A percentile compares a stretch with the other conserved stretches of the same genome.
phyloP scores from a whole-genome alignment of 1,140 invertebrate genomes.

The Paracyclopina nana region DNA sequence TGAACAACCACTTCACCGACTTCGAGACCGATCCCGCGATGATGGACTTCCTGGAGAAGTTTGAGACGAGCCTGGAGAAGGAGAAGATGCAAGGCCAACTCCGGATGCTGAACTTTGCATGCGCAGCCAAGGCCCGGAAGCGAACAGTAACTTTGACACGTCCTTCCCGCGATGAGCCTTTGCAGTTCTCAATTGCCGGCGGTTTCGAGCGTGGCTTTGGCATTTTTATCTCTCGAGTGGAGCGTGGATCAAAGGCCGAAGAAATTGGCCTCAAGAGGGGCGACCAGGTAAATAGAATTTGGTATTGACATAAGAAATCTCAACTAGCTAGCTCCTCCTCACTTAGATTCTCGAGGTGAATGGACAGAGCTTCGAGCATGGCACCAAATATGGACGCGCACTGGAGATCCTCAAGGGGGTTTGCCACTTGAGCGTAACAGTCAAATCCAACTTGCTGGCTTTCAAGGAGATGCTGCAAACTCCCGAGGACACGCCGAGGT shows the following conservation, averaged over 20 bases:
- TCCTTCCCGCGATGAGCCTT: constrained; percentile 67
- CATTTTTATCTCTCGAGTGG: constrained; percentile 76
- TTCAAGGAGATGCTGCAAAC: constrained; percentile 45
- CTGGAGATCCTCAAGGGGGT: constrained; percentile 77
- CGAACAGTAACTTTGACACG: constrained; percentile 74
- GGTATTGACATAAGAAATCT: too few species aligned
- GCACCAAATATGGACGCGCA: constrained; percentile 57
- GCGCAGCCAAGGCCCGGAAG: constrained; percentile 79
- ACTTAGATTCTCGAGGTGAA: constrained; percentile 95
- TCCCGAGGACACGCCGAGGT: constrained; percentile 55
- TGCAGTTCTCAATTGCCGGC: constrained; percentile 83
- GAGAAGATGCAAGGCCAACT: constrained; percentile 61
- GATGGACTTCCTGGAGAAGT: constrained; percentile 89
- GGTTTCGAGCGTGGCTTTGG: constrained; percentile 74
- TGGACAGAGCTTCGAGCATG: constrained; percentile 80
- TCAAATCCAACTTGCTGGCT: constrained; percentile 84
- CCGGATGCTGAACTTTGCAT: constrained; percentile 77
- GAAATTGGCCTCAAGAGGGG: constrained; percentile 89
- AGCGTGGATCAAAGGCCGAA: constrained; percentile 38
- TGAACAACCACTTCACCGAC: constrained; percentile 98
- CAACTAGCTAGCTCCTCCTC: too few species aligned
- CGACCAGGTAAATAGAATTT: too few species aligned
- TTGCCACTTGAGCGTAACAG: constrained; percentile 84
- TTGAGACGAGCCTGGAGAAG: constrained; percentile 60
- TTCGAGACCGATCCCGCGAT: constrained; percentile 89